phyloP scores from a whole-genome alignment of 2,797 vertebrate genomes.

The Spinus pinus region DNA sequence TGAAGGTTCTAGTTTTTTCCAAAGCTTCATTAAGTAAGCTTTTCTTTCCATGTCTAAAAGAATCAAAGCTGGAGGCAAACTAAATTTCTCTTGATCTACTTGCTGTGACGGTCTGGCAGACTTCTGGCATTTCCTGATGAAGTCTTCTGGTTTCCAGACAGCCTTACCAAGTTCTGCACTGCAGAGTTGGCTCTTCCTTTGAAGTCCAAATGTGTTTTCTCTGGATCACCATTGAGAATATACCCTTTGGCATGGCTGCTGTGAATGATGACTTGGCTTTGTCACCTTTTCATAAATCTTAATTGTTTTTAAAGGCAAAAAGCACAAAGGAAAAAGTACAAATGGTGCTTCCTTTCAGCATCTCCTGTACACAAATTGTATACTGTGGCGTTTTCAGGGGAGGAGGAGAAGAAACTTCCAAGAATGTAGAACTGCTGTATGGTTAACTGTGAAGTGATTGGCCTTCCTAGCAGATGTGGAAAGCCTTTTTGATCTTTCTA shows the following conservation, averaged over 20 bases:
- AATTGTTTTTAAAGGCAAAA: not conserved
- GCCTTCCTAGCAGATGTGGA: not conserved
- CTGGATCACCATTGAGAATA: not conserved
- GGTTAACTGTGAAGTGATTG: not conserved
- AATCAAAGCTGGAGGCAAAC: not conserved
- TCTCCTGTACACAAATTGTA: not conserved
- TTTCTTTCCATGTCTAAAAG: not conserved
- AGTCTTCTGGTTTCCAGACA: not conserved
- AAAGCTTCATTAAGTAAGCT: not conserved
- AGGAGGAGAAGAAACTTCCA: not conserved
- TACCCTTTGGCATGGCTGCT: not conserved
- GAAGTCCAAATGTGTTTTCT: not conserved
- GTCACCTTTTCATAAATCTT: not conserved
- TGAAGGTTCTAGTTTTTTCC: constrained; percentile 7
- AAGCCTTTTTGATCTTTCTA: not conserved
- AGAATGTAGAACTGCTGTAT: not conserved
- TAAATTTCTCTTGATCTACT: not conserved
- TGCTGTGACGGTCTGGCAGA: not conserved
- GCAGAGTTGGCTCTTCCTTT: constrained; percentile 1
- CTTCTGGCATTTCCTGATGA: not conserved
- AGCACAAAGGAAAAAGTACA: not conserved
- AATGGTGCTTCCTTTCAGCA: not conserved
- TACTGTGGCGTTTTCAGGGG: not conserved
- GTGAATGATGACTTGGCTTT: not conserved
- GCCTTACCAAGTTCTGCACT: not conserved